Evolutionary conservation across 2,888 invertebrate species (phyloP), one percentile per base, ranked within the genome.

Genomic region (Pollenia labialis): DNA sequence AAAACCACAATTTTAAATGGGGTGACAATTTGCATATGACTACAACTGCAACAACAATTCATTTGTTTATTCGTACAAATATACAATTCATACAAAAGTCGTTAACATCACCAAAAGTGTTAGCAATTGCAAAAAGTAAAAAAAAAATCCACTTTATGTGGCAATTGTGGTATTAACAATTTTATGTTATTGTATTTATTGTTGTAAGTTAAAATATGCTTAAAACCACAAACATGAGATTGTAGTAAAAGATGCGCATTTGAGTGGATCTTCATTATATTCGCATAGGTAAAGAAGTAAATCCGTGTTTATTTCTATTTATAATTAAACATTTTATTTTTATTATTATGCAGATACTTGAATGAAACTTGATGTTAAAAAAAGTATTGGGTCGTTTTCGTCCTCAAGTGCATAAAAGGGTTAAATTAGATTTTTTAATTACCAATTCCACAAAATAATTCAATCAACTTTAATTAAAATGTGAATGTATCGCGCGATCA

Each of bases 1-100:
- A 66, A 72, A 85, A 81, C 85, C 85, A 40, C 85, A 81, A 50
- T 68, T 74, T 81, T 76, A 85, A 85, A 81, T 85, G 60, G 72
- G 48, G 44, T 81, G 72, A 81, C 76, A 81, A 85, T 85, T 85
- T 85, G 76, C 81, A 72, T 76, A 85, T 44, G 71, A 76, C 66
- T 74, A 56, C 56, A 72, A 71, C 23, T 40, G 80, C 14, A 18
- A 14, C 56, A 48, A 40, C 10, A 44, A 23, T 48, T 3, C 54
- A 42, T 68, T 69, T 69, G 8, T 52, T 71, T 71, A 52, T 56
- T 56, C 18, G n/a, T n/a, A 64, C 66, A 66, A 32, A 32, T 6
- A 32, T 46, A 48, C 68, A 76, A 77, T 77, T 80, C 54, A 54
- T 32, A 80, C 32, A 81, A 81, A 52, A 60, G 58, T 81, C 75